Percentiles rank a stretch among this genome's conserved stretches.
Conservation (phyloP, 1,140 invertebrate species). For the Centruroides vittatus region DNA sequence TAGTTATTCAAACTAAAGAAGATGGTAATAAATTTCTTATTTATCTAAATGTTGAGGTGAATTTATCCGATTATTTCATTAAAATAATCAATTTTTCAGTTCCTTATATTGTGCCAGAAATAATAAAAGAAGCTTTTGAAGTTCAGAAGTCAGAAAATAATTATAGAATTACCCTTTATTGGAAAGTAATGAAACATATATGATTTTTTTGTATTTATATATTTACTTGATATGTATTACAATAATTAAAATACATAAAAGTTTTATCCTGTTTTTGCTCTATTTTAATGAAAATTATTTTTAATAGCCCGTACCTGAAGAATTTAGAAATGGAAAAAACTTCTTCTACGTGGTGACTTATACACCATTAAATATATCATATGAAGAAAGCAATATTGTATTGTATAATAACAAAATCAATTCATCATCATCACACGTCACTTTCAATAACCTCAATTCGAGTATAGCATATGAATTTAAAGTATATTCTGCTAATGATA, state of each 20-base stretch:
- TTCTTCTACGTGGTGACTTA: slow-evolving; percentile 4
- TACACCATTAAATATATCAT: not conserved
- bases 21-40: slow-evolving; percentile 6
- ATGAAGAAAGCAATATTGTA: not conserved
- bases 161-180: slow-evolving; percentile 7
- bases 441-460: slow-evolving; percentile 4
- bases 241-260: no score
- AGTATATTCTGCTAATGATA: slow-evolving; percentile 10
- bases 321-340: slow-evolving; percentile 6
- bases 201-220: no score
- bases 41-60: not conserved
- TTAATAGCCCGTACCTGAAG: slow-evolving; percentile 6
- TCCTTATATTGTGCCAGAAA: slow-evolving; percentile 2
- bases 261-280: no score
- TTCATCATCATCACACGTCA: not conserved
- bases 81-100: not conserved
- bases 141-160: slow-evolving; percentile 2
- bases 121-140: slow-evolving; percentile 4
- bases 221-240: no score
- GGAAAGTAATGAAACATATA: slow-evolving; percentile 4
- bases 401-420: not conserved
- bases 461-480: slow-evolving; percentile 5
- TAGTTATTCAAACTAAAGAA: slow-evolving; percentile 1
- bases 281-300: not conserved
- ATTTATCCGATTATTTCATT: not conserved